Evolutionary conservation across 2,797 vertebrate species (phyloP), one percentile per base, ranked within the genome.

Genomic region (Lithobates sylvaticus): DNA sequence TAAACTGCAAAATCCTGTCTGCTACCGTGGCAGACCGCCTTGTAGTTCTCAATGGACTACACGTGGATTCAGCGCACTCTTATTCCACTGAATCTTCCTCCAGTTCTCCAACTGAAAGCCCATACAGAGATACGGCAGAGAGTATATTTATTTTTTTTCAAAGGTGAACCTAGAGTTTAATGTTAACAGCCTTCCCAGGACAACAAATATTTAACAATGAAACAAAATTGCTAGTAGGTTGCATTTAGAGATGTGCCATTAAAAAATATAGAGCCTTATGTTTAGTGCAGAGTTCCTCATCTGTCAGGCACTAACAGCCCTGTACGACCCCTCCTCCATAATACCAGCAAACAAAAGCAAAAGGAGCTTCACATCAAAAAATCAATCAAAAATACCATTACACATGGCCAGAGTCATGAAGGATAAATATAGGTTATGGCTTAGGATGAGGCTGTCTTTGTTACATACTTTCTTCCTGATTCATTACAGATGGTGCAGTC

Each of bases 401-500:
- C 18, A 70, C 29, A 72, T 36, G 47, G 78, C 4, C 10, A 47
- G 12, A 10, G 32, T 34, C 47, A 72, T 18, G 1, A n/a, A n/a
- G 42, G 7, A 78, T 88, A 82, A 74, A 67, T 84, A 84, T 75
- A 71, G 0, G 0, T 36, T 13, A 8, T 58, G 29, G 50, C 73
- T 34, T 10, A 42, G 50, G 65, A 89, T 27, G 50, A n/a, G 50
- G 8, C 10, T 27, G 23, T 42, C 84, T 74, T 12, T 6, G 76
- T 76, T 79, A 70, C 86, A 88, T 76, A 87, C 34, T 77, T 87
- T 84, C 78, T 61, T 71, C 58, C 39, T 87, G 78, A 83, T 86
- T 88, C 32, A 68, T 74, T 75, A 81, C 78, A 88, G 84, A 75
- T 68, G 10, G 47, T 78, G 78, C 83, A 87, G 82, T 54, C 73